These are phyloP conservation scores for Octomys mimax DNA, from an alignment of 2,797 vertebrate genomes.

Conservation along the genomic window DNA sequence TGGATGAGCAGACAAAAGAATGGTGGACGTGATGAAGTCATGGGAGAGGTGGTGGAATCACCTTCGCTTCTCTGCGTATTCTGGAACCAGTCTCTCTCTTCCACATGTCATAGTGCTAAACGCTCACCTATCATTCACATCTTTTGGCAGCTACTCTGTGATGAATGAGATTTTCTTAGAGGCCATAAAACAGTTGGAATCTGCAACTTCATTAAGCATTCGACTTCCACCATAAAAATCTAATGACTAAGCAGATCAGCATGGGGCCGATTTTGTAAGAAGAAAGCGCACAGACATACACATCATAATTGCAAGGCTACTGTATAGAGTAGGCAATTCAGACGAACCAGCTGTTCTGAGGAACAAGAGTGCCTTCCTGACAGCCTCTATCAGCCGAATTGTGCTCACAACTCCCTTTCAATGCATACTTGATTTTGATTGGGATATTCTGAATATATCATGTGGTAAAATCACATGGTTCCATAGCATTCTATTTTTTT, in stretches of 20 bases:
- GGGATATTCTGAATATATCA: constrained; percentile 74
- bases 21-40: background rate
- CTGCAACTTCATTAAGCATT: constrained; percentile 79
- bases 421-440: constrained; percentile 82
- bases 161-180: constrained; percentile 86
- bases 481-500: constrained; percentile 49
- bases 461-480: constrained; percentile 64
- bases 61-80: constrained; percentile 68
- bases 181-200: constrained; percentile 74
- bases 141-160: constrained; percentile 84
- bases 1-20: background rate
- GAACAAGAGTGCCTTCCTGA: constrained; percentile 62
- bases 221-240: constrained; percentile 81
- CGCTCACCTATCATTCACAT: constrained; percentile 86
- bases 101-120: constrained; percentile 82
- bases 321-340: constrained; percentile 80
- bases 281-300: constrained; percentile 61
- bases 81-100: constrained; percentile 81
- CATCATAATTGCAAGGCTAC: constrained; percentile 81
- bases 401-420: constrained; percentile 72
- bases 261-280: constrained; percentile 65
- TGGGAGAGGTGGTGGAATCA: constrained; percentile 5
- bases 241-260: constrained; percentile 79
- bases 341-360: constrained; percentile 76
- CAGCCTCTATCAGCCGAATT: constrained; percentile 69